Base-by-base conservation (phyloP, 2,888 invertebrate species). In the Acrobasis repandana region DNA sequence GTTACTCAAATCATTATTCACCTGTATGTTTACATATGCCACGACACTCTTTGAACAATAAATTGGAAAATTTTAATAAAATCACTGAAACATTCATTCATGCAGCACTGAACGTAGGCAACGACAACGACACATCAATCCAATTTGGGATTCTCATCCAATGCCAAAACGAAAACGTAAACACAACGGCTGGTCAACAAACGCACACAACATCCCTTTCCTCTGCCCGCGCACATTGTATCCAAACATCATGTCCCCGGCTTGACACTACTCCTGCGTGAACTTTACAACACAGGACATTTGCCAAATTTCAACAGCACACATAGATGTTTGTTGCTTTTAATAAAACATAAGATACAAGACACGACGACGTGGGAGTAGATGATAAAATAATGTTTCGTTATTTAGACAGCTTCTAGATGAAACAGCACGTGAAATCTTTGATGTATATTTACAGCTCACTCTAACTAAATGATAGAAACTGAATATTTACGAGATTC, bases 101-200 rank as follows among this genome's bases (percentile, higher is more conserved):
- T 61, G 46, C 48, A 62, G 16, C 54, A 46, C 52, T 77, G 75
- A 79, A 77, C 74, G 76, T 79, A 79, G 79, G 82, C 80, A 82
- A 82, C 77, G 75, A 73, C 80, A 82, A 82, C 77, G 75, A 73
- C 79, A 79, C 81, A 79, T 79, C 76, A 80, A 83, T 85, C 83
- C 87, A 84, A 86, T 85, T 86, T 82, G 80, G 83, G 82, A 87
- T 77, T 80, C 77, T 80, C 82, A 82, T 80, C 79, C 85, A 85
- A 83, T 88, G 86, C 86, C 90, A 89, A 85, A 84, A 80, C 71
- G 72, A 81, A 82, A 89, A 90, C 83, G 83, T 89, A 90, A 90
- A 90, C 87, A 88, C 78, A 81, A 74, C 77, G 76, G 75, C 79
- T 83, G 79, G 79, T 84, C 83, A 85, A 86, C 79, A 82, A 83